Evolutionary conservation across 2,797 vertebrate species (phyloP).

Genomic region (Lerista edwardsae): DNA sequence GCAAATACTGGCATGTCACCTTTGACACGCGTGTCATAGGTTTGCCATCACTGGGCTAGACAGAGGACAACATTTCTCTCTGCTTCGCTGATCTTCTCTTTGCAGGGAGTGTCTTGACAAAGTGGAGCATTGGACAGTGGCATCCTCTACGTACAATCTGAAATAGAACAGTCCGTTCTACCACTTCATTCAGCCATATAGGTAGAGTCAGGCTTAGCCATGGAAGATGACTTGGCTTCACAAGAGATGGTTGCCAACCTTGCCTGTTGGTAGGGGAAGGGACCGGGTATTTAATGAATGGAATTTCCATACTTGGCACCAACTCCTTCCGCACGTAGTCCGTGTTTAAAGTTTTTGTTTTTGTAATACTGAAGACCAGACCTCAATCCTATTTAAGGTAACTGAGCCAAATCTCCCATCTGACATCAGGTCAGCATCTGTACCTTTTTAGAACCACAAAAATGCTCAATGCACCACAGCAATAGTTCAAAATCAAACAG

Average conservation of each 20-base stretch:
- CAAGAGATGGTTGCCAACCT: not conserved
- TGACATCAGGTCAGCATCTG: not conserved
- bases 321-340: slow-evolving; percentile 15
- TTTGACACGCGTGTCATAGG: too few relatives aligned
- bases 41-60: too few relatives aligned
- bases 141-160: too few relatives aligned
- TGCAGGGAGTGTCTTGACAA: too few relatives aligned
- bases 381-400: not conserved
- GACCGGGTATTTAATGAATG: not conserved
- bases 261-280: not conserved
- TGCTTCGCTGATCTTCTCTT: too few relatives aligned
- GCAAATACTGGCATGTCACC: too few relatives aligned
- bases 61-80: too few relatives aligned
- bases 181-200: too few relatives aligned
- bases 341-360: not conserved
- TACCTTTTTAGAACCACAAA: slow-evolving; percentile 2
- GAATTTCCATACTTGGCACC: not conserved
- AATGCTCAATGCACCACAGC: not conserved
- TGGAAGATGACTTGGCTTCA: not conserved
- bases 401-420: not conserved
- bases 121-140: too few relatives aligned
- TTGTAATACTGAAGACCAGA: not conserved
- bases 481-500: slow-evolving; percentile 1
- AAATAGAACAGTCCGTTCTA: too few relatives aligned
- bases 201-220: too few relatives aligned